phyloP scores from a whole-genome alignment of 2,888 invertebrate species.

The Trissolcus brochymenae region DNA sequence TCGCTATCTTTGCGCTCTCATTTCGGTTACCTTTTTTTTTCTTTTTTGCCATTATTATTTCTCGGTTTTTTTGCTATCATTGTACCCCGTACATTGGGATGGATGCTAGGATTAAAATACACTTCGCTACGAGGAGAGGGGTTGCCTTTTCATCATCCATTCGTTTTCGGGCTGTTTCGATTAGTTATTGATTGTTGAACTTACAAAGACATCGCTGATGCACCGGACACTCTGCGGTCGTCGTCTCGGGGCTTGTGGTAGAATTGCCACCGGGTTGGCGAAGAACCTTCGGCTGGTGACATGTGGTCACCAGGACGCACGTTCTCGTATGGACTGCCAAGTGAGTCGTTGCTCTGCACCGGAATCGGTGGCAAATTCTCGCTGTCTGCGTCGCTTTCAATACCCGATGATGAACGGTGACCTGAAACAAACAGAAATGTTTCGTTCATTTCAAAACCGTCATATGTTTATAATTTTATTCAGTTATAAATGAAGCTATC shows the following conservation, averaged over 20 bases:
- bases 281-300: constrained; percentile 78
- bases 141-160: background rate
- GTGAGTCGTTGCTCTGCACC: constrained; percentile 78
- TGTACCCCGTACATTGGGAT: constrained; percentile 46
- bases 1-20: constrained; percentile 43
- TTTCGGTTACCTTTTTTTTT: constrained; percentile 35
- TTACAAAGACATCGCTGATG: constrained; percentile 80
- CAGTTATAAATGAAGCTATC: too few species aligned
- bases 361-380: constrained; percentile 83
- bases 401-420: constrained; percentile 73
- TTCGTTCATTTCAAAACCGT: too few species aligned
- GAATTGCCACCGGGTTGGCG: constrained; percentile 79
- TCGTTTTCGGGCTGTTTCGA: constrained; percentile 5
- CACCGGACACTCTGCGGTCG: constrained; percentile 79
- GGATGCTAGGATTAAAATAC: constrained; percentile 18
- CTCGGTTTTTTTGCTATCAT: constrained; percentile 27
- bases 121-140: background rate
- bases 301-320: constrained; percentile 79
- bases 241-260: constrained; percentile 79
- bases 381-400: constrained; percentile 80
- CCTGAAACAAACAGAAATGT: constrained; percentile 64
- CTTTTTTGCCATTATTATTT: background rate
- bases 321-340: constrained; percentile 82
- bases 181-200: constrained; percentile 64
- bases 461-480: too few species aligned